These are phyloP conservation scores for Isaurus tuberculatus DNA, from an alignment of 92 coral and sea anemone genomes.

Conservation along the genomic window DNA sequence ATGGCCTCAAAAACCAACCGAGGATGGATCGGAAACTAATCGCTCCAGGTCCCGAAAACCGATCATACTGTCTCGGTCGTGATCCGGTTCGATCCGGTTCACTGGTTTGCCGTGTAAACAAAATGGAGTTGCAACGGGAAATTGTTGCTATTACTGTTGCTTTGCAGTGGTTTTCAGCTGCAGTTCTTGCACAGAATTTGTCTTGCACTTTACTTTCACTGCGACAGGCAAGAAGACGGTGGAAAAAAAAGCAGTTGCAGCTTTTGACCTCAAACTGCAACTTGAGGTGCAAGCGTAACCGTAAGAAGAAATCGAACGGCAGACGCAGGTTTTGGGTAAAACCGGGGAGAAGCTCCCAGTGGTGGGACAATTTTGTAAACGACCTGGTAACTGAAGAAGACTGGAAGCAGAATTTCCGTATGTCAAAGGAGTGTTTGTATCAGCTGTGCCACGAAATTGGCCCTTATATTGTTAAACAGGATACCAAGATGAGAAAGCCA, in stretches of 20 bases:
- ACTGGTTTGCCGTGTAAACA: slow-evolving; percentile 38
- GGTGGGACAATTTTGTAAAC: slow-evolving; percentile 4
- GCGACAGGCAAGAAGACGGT: slow-evolving; percentile 31
- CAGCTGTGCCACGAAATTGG: background rate
- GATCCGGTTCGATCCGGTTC: slow-evolving; percentile 27
- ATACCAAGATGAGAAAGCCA: background rate
- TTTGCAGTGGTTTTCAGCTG: slow-evolving; percentile 35
- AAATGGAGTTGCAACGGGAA: slow-evolving; percentile 35
- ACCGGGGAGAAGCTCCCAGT: slow-evolving; percentile 8
- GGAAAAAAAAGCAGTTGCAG: slow-evolving; percentile 17
- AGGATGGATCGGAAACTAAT: slow-evolving; percentile 35
- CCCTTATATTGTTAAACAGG: background rate
- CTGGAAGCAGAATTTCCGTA: slow-evolving; percentile 8
- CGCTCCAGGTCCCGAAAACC: slow-evolving; percentile 37
- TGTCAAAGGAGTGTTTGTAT: background rate
- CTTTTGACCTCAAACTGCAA: slow-evolving; percentile 24
- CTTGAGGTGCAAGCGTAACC: slow-evolving; percentile 5
- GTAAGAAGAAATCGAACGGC: slow-evolving; percentile 5
- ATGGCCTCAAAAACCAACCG: slow-evolving; percentile 36
- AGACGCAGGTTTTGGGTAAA: slow-evolving; percentile 17
- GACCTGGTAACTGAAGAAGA: slow-evolving; percentile 9
- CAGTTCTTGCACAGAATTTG: slow-evolving; percentile 26
- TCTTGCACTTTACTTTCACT: slow-evolving; percentile 19
- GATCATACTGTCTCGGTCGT: slow-evolving; percentile 39
- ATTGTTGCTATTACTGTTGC: slow-evolving; percentile 33